Percentiles rank a stretch among this genome's conserved stretches.
Evolutionary conservation across 2,797 vertebrate species (phyloP).

Genomic region (Streptopelia turtur): DNA sequence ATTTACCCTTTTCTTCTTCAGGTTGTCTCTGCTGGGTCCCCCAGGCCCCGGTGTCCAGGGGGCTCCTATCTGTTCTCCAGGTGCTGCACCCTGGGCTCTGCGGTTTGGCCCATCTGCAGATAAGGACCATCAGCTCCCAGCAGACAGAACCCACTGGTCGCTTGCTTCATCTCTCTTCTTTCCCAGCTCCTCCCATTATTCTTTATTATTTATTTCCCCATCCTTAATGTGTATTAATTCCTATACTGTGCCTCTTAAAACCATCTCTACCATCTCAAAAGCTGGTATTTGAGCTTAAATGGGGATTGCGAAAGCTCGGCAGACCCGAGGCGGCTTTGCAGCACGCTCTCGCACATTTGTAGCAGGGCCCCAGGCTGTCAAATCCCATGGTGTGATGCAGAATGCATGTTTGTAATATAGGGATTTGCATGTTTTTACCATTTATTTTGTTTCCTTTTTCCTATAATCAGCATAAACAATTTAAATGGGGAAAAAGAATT

Average conservation of each 20-base stretch:
- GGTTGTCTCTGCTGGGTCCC: background rate
- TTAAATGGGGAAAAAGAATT: background rate
- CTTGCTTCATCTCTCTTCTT: background rate
- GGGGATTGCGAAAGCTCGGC: background rate
- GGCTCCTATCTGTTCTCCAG: background rate
- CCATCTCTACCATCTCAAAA: background rate
- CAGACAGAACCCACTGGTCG: background rate
- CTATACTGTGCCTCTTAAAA: background rate
- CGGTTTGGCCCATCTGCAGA: background rate
- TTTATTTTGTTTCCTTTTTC: background rate
- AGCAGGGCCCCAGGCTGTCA: background rate
- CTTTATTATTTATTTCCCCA: background rate
- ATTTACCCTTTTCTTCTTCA: background rate
- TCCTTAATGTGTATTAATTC: background rate
- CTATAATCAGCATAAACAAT: background rate
- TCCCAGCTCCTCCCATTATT: background rate
- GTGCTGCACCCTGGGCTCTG: fast-evolving
- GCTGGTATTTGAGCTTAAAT: background rate
- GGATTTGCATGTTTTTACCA: background rate
- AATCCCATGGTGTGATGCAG: fast-evolving
- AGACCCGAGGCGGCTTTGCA: background rate
- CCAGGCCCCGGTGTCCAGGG: too few species aligned
- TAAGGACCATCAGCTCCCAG: background rate
- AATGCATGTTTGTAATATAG: background rate
- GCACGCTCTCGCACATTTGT: fast-evolving